phyloP scores from a whole-genome alignment of 2,113 vertebrate species.

The Antechinus stuartii region DNA sequence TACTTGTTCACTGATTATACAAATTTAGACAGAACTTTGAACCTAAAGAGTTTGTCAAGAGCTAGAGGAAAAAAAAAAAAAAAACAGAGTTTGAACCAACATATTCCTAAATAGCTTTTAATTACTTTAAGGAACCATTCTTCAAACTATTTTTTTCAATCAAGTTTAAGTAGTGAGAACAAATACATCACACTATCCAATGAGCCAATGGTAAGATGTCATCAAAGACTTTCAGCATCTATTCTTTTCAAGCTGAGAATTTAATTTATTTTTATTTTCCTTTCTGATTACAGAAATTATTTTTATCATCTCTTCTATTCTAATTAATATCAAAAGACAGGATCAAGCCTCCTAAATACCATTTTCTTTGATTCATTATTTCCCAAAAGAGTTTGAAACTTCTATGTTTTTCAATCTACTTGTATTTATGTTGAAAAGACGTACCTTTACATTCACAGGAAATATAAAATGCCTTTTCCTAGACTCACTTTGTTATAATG shows the following conservation, averaged over 20 bases:
- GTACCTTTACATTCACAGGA: constrained; percentile 36
- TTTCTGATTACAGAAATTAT: background rate
- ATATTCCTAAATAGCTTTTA: constrained; percentile 85
- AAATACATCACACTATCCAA: constrained; percentile 83
- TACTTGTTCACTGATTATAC: background rate
- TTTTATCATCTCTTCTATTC: background rate
- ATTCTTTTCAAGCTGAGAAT: background rate
- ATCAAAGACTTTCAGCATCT: too few species aligned
- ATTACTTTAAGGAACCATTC: constrained; percentile 87
- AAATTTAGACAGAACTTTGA: background rate
- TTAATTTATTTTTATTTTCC: background rate
- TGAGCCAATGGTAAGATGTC: constrained; percentile 64
- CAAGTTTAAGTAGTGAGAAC: constrained; percentile 80
- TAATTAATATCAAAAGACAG: background rate
- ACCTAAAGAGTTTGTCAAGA: background rate
- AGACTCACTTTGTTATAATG: background rate
- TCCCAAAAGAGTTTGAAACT: background rate
- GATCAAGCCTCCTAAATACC: background rate
- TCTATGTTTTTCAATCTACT: background rate
- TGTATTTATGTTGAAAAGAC: background rate
- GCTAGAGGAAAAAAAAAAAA: background rate
- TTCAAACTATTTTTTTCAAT: constrained; percentile 86
- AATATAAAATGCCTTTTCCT: background rate
- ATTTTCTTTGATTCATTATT: background rate
- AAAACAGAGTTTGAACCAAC: constrained; percentile 85